Evolutionary conservation across 2,113 vertebrate species (phyloP).

Genomic region (Crotalus helleri): DNA sequence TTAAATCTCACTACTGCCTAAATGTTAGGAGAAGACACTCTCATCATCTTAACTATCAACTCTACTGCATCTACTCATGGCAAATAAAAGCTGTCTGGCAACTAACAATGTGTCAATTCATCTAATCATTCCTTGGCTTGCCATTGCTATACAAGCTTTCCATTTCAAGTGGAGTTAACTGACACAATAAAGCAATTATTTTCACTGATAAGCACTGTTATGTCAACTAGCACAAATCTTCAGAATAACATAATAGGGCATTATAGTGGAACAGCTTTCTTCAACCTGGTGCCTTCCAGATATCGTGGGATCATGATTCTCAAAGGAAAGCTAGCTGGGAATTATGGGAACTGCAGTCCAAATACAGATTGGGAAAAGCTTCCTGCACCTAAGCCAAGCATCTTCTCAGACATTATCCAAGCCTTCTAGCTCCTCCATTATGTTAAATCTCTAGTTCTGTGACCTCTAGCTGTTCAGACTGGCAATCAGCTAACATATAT

Average conservation of each 20-base stretch:
- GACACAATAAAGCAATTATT: slow-evolving; percentile 12
- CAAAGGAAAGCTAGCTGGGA: background rate
- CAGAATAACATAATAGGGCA: background rate
- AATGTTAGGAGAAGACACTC: background rate
- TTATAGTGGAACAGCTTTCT: background rate
- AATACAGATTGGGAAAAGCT: background rate
- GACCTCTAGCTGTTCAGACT: background rate
- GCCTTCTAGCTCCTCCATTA: background rate
- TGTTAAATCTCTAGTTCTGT: background rate
- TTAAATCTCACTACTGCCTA: no score
- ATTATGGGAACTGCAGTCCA: background rate
- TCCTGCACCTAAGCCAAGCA: background rate
- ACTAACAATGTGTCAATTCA: slow-evolving; percentile 12
- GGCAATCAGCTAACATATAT: background rate
- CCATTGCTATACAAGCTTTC: background rate
- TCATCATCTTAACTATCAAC: background rate
- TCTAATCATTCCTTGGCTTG: background rate
- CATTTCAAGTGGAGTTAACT: background rate
- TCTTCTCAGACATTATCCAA: background rate
- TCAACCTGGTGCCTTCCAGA: background rate
- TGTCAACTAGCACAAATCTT: background rate
- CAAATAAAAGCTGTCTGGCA: background rate
- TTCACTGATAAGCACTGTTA: background rate
- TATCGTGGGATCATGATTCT: background rate
- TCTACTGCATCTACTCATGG: background rate